Evolutionary conservation across 2,888 invertebrate genomes (phyloP).

Genomic region (Brachypterus glaber): DNA sequence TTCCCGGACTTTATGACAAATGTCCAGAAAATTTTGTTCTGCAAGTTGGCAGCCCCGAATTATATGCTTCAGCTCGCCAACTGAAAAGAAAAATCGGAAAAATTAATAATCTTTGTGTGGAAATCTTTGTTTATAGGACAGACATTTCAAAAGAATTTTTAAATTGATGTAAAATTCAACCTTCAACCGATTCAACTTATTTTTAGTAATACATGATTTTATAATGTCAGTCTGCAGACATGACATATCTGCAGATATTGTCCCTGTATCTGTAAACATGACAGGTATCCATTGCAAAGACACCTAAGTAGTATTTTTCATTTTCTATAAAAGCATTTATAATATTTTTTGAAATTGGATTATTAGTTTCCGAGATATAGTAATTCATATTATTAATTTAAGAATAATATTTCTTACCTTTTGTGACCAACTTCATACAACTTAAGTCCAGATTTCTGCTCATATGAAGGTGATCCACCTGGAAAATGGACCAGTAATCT

Average conservation of each 20-base stretch:
- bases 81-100: constrained; percentile 26
- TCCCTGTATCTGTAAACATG: too few species aligned
- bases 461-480: constrained; percentile 26
- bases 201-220: too few species aligned
- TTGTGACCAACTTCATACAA: constrained; percentile 33
- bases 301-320: constrained; percentile 8
- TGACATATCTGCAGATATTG: too few species aligned
- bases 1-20: constrained; percentile 31
- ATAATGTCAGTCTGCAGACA: too few species aligned
- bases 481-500: constrained; percentile 28
- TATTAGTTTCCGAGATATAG: too few species aligned
- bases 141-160: too few species aligned
- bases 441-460: constrained; percentile 26
- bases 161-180: too few species aligned
- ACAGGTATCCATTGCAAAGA: constrained; percentile 7
- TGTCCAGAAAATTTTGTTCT: constrained; percentile 30
- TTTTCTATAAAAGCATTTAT: background rate
- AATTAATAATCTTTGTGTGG: background rate
- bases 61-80: constrained; percentile 29
- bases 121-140: constrained; percentile 1
- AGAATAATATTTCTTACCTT: too few species aligned
- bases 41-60: constrained; percentile 37
- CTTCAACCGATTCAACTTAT: too few species aligned
- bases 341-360: constrained; percentile 3
- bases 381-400: too few species aligned